A percentile compares a stretch with the other conserved stretches of the same genome.
Conservation (phyloP, 2,113 vertebrate species). For the Nipponia nippon region DNA sequence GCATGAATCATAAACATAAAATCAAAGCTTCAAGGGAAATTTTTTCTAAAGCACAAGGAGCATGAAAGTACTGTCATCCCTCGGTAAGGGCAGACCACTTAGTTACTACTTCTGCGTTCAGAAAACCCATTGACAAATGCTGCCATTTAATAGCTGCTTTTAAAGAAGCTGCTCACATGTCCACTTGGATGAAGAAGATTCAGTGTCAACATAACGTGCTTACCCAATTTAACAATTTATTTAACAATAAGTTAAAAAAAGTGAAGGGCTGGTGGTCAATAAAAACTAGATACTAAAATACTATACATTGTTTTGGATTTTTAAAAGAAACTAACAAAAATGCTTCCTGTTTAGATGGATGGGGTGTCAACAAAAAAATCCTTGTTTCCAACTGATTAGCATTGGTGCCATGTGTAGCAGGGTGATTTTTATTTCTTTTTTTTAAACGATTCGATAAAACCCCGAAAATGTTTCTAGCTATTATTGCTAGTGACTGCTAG, state of each 20-base stretch:
- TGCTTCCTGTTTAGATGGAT: neutral
- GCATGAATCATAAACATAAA: neutral
- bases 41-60: neutral
- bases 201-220: neutral
- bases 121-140: neutral
- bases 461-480: neutral
- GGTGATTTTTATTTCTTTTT: neutral
- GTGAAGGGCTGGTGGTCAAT: neutral
- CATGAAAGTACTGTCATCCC: neutral
- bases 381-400: neutral
- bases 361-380: neutral
- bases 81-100: neutral
- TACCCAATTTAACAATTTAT: neutral
- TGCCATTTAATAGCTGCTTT: neutral
- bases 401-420: neutral
- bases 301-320: neutral
- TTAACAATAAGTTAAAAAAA: neutral
- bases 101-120: neutral
- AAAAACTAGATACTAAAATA: neutral
- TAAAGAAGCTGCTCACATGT: neutral
- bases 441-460: neutral
- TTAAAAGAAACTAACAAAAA: neutral
- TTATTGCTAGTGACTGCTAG: neutral
- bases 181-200: neutral
- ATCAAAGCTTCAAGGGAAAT: neutral